Base-by-base conservation (phyloP, 2,888 invertebrate species). In the Elmis aenea region DNA sequence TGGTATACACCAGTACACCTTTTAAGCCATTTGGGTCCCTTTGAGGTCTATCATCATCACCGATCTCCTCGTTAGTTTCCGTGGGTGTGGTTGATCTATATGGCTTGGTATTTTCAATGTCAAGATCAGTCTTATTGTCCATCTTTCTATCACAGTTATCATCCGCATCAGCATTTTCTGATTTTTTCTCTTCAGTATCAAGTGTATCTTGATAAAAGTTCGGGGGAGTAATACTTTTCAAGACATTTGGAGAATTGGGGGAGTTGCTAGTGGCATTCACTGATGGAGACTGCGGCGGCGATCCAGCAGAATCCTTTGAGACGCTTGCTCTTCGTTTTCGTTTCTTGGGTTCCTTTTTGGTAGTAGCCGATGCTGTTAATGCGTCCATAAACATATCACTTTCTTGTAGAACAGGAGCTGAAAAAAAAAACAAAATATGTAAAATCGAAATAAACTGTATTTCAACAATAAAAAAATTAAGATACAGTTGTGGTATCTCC, bases 321-420 rank as follows among this genome's bases (percentile, higher is more conserved):
- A 75, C 74, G 49, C 82, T 82, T 1, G 78, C 74, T 24, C 85
- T 74, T 25, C 89, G 77, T 67, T 88, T 89, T 38, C 85, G 74
- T 61, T 90, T 92, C 55, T 83, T 80, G 1, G 81, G 76, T 46
- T 85, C 83, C 62, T 87, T 75, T 74, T 73, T 83, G 69, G 64
- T 71, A 13, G 81, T 81, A 4, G 87, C 83, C 1, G 82, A 81
- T 2, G 85, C 85, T 3, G 85, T 85, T 18, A 95, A 70, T 0
- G 92, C 92, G 66, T 93, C 92, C 83, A 92, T 92, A 63, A 95
- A 95, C 69, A 91, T 83, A 57, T 88, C 89, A 60, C 92, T 92
- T 65, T 95, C 95, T 61, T 89, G 83, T 27, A 94, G 68, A 50
- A 84, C 68, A 68, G 79, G 75, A 32, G 85, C 86, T 84, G 75